These are phyloP conservation scores for Aphelenchoides fujianensis DNA, from an alignment of 1,140 invertebrate genomes.

Conservation along the genomic window DNA sequence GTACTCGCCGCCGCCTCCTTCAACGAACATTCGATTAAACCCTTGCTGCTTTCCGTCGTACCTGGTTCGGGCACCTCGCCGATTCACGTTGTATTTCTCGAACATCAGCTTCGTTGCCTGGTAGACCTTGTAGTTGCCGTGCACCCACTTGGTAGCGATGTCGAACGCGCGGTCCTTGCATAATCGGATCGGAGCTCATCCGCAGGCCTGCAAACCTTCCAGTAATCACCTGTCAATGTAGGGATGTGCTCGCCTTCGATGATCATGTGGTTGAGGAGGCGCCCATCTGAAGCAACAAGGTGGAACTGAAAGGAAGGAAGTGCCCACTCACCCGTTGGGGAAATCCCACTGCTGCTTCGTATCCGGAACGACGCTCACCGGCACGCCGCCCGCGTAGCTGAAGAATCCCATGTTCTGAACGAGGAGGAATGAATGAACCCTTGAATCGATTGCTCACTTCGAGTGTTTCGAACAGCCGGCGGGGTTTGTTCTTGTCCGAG, in stretches of 20 bases:
- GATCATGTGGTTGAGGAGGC: slow-evolving; percentile 57
- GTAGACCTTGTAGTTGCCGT: slow-evolving; percentile 77
- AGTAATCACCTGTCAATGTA: too few relatives aligned
- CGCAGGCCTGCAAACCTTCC: too few relatives aligned
- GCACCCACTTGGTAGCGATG: slow-evolving; percentile 74
- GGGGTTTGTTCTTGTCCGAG: slow-evolving; percentile 64
- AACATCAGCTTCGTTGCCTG: slow-evolving; percentile 70
- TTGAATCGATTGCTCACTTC: background rate
- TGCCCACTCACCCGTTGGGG: slow-evolving; percentile 54
- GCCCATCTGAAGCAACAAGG: slow-evolving; percentile 46
- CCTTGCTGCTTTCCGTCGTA: background rate
- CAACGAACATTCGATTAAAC: background rate
- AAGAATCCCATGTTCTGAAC: slow-evolving; percentile 1
- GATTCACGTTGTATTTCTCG: slow-evolving; percentile 63
- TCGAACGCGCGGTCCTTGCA: slow-evolving; percentile 36
- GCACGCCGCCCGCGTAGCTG: slow-evolving; percentile 43
- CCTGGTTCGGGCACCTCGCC: background rate
- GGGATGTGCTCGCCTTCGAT: too few relatives aligned
- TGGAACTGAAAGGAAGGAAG: too few relatives aligned
- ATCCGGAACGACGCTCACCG: slow-evolving; percentile 35
- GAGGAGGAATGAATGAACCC: background rate
- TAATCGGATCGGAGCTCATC: slow-evolving; percentile 33
- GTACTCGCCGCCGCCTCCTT: background rate
- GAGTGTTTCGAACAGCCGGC: slow-evolving; percentile 42
- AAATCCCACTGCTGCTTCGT: slow-evolving; percentile 62